These are phyloP conservation scores for Sebastes steindachneri DNA, from an alignment of 2,797 vertebrate species.

Conservation along the genomic window DNA sequence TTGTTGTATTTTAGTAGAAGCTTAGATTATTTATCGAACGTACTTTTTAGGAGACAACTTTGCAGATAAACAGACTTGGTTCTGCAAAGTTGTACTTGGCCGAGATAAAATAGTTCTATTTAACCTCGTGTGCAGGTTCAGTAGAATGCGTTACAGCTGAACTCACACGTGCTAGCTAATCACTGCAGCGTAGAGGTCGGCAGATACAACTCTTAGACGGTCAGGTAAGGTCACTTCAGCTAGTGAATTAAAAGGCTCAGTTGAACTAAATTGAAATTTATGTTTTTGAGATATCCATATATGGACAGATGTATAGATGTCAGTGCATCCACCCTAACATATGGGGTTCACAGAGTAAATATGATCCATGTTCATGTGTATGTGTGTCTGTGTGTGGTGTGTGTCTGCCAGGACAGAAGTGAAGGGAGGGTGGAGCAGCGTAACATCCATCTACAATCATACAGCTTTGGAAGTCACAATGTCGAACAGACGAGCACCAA, in stretches of 20 bases:
- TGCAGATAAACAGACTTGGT: background rate
- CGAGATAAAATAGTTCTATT: background rate
- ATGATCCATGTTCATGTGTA: constrained; percentile 7
- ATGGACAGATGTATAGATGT: background rate
- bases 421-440: constrained; percentile 82
- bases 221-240: background rate
- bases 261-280: background rate
- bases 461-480: constrained; percentile 44
- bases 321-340: background rate
- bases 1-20: too few species aligned
- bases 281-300: background rate
- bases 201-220: background rate
- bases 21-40: too few species aligned
- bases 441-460: constrained; percentile 69
- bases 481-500: constrained; percentile 30
- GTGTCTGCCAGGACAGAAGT: constrained; percentile 89
- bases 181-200: background rate
- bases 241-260: background rate
- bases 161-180: background rate
- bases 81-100: background rate
- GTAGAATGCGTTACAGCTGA: too few species aligned
- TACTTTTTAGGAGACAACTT: background rate
- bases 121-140: too few species aligned
- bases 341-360: background rate
- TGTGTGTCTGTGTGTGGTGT: constrained; percentile 38